Evolutionary conservation across 2,113 vertebrate species (phyloP).

Genomic region (Rhinichthys klamathensis): DNA sequence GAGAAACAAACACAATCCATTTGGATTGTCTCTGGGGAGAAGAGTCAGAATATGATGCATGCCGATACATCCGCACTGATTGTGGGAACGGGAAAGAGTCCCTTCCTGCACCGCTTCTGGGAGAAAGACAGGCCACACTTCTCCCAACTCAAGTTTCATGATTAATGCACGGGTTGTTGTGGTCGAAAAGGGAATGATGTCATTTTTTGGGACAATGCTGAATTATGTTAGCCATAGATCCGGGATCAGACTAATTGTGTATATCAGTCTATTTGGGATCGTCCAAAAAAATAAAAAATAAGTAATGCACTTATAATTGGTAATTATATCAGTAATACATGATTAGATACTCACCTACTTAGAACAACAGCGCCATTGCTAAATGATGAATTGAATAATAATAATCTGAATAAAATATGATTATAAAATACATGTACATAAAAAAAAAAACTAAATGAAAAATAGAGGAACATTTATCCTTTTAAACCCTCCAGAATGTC

Average conservation of each 20-base stretch:
- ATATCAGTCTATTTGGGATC: not conserved
- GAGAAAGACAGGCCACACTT: constrained; percentile 12
- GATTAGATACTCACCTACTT: not conserved
- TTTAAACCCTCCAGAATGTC: not conserved
- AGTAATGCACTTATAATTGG: not conserved
- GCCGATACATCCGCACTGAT: constrained; percentile 18
- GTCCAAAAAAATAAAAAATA: not conserved
- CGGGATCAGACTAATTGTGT: not conserved
- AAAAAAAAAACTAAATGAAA: too few relatives aligned
- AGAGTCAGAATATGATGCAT: constrained; percentile 24
- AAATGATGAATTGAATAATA: not conserved
- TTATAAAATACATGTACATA: not conserved
- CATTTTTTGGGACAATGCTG: not conserved
- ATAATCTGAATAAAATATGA: not conserved
- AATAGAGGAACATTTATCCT: too few relatives aligned
- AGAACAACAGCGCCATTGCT: not conserved
- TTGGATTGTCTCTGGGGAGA: constrained; percentile 1
- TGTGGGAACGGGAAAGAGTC: constrained; percentile 46
- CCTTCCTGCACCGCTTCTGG: constrained; percentile 35
- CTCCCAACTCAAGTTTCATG: not conserved
- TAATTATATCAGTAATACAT: not conserved
- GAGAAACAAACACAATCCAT: constrained; percentile 36
- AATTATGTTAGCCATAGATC: constrained; percentile 30
- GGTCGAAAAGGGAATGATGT: constrained; percentile 41
- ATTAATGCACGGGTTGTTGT: constrained; percentile 4